Evolutionary conservation across 2,888 invertebrate species (phyloP).

Genomic region (Apomyelois bistriatella): DNA sequence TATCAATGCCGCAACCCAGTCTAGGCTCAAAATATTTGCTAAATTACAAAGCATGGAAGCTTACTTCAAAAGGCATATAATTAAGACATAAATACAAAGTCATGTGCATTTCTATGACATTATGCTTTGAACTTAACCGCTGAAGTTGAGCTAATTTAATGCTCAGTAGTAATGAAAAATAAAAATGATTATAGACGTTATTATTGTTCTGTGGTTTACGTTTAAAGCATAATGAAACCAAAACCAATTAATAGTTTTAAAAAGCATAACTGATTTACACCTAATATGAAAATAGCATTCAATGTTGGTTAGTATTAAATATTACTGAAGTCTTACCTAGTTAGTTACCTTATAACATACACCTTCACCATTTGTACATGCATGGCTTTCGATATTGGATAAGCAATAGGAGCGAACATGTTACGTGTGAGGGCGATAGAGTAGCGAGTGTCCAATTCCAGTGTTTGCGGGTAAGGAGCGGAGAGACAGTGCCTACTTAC

Average conservation of each 20-base stretch:
- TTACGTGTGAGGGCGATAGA: slow-evolving; percentile 11
- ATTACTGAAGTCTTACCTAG: slow-evolving; percentile 50
- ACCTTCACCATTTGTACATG: slow-evolving; percentile 64
- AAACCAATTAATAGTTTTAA: slow-evolving; percentile 11
- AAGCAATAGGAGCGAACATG: slow-evolving; percentile 32
- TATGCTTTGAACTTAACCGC: background rate
- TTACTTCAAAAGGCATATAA: too few relatives aligned
- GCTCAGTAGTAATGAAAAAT: too few relatives aligned
- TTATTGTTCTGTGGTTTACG: background rate
- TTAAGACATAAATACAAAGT: background rate
- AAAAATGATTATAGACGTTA: too few relatives aligned
- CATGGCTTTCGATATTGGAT: slow-evolving; percentile 55
- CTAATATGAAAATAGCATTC: slow-evolving; percentile 29
- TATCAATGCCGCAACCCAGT: background rate
- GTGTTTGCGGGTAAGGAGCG: slow-evolving; percentile 29
- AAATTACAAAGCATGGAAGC: background rate
- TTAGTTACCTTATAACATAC: slow-evolving; percentile 60
- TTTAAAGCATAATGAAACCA: background rate
- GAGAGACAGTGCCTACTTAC: slow-evolving; percentile 86
- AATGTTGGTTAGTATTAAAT: slow-evolving; percentile 28
- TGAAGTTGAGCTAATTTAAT: background rate
- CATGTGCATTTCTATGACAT: background rate
- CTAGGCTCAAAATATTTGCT: background rate
- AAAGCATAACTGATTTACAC: slow-evolving; percentile 18
- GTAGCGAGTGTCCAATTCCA: slow-evolving; percentile 36